Percentiles rank a stretch among this genome's conserved stretches.
Conservation (phyloP, 2,113 vertebrate species). For the Rhabdomys dilectus region DNA sequence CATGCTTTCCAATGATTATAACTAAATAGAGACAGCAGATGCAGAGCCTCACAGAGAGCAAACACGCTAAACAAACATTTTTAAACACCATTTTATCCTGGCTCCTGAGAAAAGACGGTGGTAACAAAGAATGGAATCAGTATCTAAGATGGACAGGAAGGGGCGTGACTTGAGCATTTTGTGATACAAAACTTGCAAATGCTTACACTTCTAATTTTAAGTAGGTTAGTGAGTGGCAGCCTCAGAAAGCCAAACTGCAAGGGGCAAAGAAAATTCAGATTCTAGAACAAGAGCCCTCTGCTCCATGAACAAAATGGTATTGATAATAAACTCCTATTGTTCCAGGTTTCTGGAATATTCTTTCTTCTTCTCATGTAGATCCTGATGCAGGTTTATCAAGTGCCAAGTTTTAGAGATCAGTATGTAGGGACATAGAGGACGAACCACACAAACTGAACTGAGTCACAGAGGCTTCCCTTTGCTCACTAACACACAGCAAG, state of each 20-base stretch:
- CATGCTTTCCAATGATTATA: background rate
- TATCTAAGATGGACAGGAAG: background rate
- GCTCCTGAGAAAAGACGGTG: background rate
- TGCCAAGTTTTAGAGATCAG: slow-evolving; percentile 1
- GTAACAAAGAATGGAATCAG: background rate
- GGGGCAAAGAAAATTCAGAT: background rate
- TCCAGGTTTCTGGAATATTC: slow-evolving; percentile 24
- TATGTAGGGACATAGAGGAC: background rate
- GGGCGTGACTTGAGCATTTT: background rate
- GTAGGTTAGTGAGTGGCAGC: background rate
- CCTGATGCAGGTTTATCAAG: background rate
- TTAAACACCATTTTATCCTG: background rate
- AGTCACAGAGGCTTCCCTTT: background rate
- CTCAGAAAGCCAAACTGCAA: background rate
- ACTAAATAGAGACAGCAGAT: background rate
- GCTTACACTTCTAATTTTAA: background rate
- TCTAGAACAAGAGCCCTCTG: background rate
- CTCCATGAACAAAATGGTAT: background rate
- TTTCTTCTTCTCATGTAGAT: background rate
- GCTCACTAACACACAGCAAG: background rate
- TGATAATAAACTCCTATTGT: background rate
- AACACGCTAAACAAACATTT: slow-evolving; percentile 41
- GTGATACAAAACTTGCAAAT: slow-evolving; percentile 1
- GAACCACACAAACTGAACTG: background rate
- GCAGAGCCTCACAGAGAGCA: background rate